phyloP scores from a whole-genome alignment of 2,888 invertebrate genomes.

The Chymomyza amoena region DNA sequence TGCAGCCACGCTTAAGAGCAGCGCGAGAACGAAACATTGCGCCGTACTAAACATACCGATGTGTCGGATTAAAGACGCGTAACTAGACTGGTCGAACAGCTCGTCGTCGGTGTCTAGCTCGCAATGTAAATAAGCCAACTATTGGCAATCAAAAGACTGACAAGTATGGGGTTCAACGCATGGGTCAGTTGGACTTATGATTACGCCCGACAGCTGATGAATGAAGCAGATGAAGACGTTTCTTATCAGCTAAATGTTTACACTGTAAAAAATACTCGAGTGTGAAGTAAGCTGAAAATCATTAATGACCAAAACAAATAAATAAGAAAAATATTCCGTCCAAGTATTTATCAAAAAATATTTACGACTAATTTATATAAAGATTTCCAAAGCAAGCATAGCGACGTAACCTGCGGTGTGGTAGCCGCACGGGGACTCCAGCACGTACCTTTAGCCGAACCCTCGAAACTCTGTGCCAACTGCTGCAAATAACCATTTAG shows the following conservation, averaged over 20 bases:
- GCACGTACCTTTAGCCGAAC: no score
- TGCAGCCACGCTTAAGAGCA: conserved; percentile 21
- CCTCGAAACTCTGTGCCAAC: conserved; percentile 44
- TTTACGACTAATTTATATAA: no score
- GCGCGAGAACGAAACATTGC: conserved; percentile 1
- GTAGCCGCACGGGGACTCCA: no score
- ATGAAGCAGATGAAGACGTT: conserved; percentile 31
- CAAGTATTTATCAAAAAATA: no score
- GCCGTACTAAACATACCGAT: conserved; percentile 13
- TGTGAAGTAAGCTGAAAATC: not conserved
- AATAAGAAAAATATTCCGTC: no score
- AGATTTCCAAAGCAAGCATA: no score
- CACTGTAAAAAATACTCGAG: conserved; percentile 42
- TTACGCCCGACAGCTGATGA: conserved; percentile 33
- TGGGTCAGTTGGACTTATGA: conserved; percentile 48
- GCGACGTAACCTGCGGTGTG: no score
- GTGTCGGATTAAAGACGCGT: conserved; percentile 7
- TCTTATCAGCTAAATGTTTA: conserved; percentile 6
- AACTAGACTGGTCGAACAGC: not conserved
- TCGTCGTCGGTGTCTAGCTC: conserved; percentile 1
- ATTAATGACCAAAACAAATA: not conserved
- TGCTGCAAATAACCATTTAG: conserved; percentile 56
- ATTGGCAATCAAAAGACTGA: not conserved
- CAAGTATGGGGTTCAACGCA: conserved; percentile 27
- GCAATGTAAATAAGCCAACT: conserved; percentile 37